Base-by-base conservation (phyloP, 2,113 vertebrate genomes). In the Brachirus orientalis region DNA sequence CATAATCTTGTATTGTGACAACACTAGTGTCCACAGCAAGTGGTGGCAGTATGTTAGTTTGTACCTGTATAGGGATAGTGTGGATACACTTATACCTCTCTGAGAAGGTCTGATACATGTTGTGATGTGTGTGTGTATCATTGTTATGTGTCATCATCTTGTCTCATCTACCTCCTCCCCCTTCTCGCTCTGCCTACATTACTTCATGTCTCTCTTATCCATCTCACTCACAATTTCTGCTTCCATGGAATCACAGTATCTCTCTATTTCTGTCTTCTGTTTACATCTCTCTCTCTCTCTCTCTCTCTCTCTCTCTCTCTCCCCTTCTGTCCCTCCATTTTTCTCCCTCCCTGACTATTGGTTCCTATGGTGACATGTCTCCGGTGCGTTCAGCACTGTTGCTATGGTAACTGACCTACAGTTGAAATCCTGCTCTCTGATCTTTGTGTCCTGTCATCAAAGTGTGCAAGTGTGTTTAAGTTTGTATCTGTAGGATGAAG, bases 361-460 rank as follows among this genome's bases (percentile, higher is more conserved):
- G 84, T 86, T 89, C 79, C 89, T 88, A 85, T 87, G 81, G 85
- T 76, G 86, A 86, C 85, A 76, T 69, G 77, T 82, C 80, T 83
- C 72, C 62, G 63, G 71, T 83, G 82, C 47, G 48, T 88, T 78
- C 79, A 65, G 43, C 80, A 68, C 81, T 82, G 90, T 90, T 90
- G 74, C 88, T 72, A 90, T 90, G 88, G 88, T 85, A 86, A 86
- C 85, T 79, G 86, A 87, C 81, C 86, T 87, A 83, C 62, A 85
- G 81, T 83, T 79, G 43, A 53, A 86, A 80, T 86, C 58, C 70
- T 70, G 68, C 77, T 84, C 74, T 80, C 75, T 80, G 73, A 87
- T 87, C 75, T 67, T 72, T 74, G 70, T 79, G 69, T 86, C 80
- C 65, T 40, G 36, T 88, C 70, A 79, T 63, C 77, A 84, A 59